Percentiles rank a stretch among this genome's conserved stretches.
Conservation (phyloP, 2,113 vertebrate species). For the Podarcis cretensis region DNA sequence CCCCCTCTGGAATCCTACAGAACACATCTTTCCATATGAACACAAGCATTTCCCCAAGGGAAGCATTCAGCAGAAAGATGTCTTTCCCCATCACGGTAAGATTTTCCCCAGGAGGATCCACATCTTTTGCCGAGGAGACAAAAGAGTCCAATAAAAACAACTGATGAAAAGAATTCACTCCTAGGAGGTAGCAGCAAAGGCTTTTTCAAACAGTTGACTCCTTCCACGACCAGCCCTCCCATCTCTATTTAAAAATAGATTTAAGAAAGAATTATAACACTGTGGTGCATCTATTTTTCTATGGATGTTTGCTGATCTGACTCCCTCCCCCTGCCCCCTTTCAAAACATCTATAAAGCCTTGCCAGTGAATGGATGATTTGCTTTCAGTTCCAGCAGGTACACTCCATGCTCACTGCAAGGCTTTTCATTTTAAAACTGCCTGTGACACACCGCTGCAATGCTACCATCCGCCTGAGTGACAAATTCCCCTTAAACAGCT, state of each 20-base stretch:
- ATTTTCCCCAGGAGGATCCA: slow-evolving; percentile 14
- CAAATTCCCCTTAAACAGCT: slow-evolving; percentile 58
- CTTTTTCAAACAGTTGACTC: neutral
- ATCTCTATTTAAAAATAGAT: slow-evolving; percentile 34
- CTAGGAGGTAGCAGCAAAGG: neutral
- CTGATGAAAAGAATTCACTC: slow-evolving; percentile 2
- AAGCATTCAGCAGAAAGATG: neutral
- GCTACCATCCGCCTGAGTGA: slow-evolving; percentile 53
- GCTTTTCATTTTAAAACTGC: slow-evolving; percentile 60
- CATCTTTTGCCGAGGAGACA: neutral
- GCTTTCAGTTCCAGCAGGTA: slow-evolving; percentile 51
- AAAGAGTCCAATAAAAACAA: slow-evolving; percentile 37
- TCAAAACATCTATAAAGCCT: slow-evolving; percentile 49
- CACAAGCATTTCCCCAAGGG: neutral
- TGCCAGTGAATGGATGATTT: slow-evolving; percentile 28
- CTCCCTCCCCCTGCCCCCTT: neutral
- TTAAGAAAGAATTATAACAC: slow-evolving; percentile 34
- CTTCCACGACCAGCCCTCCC: neutral
- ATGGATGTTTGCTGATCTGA: slow-evolving; percentile 1
- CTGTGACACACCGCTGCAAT: slow-evolving; percentile 43
- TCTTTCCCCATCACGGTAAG: slow-evolving; percentile 12
- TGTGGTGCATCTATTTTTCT: slow-evolving; percentile 8
- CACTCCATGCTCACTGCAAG: slow-evolving; percentile 48
- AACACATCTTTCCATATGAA: neutral
- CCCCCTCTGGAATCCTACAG: neutral